These are phyloP conservation scores for Pseudanteris insignis DNA, from an alignment of 2,888 invertebrate species.

Conservation along the genomic window DNA sequence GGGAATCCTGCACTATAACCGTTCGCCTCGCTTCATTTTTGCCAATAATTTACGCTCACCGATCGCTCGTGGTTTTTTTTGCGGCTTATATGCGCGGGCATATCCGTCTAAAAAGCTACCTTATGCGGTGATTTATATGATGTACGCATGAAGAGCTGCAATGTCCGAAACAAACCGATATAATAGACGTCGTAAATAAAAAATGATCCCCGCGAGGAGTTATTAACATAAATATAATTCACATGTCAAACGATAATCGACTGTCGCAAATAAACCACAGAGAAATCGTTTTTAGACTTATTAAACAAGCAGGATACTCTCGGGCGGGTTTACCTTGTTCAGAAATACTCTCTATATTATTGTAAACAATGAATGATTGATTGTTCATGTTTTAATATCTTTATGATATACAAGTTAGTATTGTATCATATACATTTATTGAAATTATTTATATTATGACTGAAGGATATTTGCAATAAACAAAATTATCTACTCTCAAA, in stretches of 20 bases:
- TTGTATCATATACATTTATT: too few species aligned
- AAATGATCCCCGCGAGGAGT: constrained; percentile 30
- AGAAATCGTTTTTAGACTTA: constrained; percentile 24
- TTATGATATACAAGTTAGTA: too few species aligned
- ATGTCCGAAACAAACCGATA: constrained; percentile 26
- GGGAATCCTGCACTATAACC: constrained; percentile 32
- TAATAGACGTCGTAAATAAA: constrained; percentile 36
- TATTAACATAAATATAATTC: constrained; percentile 35
- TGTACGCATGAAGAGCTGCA: constrained; percentile 9
- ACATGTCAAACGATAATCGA: constrained; percentile 26
- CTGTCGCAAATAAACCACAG: constrained; percentile 15
- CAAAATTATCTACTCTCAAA: too few species aligned
- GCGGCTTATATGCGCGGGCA: constrained; percentile 11
- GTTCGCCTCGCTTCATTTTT: constrained; percentile 31
- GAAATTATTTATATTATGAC: too few species aligned
- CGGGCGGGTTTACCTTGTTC: too few species aligned
- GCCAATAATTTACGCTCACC: constrained; percentile 34
- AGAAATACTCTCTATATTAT: too few species aligned
- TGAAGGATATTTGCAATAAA: too few species aligned
- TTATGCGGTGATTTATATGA: constrained; percentile 28
- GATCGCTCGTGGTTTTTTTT: constrained; percentile 26
- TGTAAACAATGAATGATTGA: too few species aligned
- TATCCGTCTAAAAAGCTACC: constrained; percentile 17
- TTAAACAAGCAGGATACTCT: too few species aligned
- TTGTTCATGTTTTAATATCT: too few species aligned